phyloP scores from a whole-genome alignment of 2,888 invertebrate genomes.

The Drosophila koepferae region DNA sequence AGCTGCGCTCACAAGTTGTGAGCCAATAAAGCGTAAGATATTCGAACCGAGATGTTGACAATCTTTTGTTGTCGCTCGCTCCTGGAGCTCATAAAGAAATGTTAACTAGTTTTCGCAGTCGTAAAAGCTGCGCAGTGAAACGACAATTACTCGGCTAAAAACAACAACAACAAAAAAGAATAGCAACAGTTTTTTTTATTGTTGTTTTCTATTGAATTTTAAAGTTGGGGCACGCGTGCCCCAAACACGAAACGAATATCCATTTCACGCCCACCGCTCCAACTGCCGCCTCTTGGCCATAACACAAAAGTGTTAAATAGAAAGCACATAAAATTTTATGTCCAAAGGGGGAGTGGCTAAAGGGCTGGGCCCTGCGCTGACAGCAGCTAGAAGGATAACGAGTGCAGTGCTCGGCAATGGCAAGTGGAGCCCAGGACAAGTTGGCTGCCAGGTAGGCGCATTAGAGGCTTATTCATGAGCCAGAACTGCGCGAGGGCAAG shows the following conservation, averaged over 20 bases:
- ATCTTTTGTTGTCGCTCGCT: constrained; percentile 19
- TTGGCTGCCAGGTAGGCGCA: constrained; percentile 33
- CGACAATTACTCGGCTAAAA: constrained; percentile 29
- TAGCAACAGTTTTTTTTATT: constrained; percentile 66
- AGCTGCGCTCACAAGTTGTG: not conserved
- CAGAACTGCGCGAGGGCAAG: not conserved
- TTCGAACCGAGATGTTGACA: constrained; percentile 19
- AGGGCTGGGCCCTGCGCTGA: not conserved
- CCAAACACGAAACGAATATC: constrained; percentile 55
- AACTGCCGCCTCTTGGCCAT: constrained; percentile 2
- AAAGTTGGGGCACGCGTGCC: constrained; percentile 52
- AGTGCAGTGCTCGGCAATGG: constrained; percentile 26
- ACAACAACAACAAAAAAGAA: constrained; percentile 25
- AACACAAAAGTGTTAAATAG: constrained; percentile 66
- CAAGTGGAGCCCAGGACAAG: constrained; percentile 22
- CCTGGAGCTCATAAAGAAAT: constrained; percentile 51
- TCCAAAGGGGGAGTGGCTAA: constrained; percentile 2
- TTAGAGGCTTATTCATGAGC: constrained; percentile 15
- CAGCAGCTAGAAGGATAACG: constrained; percentile 34
- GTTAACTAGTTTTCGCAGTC: constrained; percentile 60
- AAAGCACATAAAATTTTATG: constrained; percentile 74
- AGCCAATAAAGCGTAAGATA: constrained; percentile 29
- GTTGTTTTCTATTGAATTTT: constrained; percentile 70
- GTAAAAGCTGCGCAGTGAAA: constrained; percentile 45
- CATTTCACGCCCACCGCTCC: constrained; percentile 24